phyloP scores from a whole-genome alignment of 2,888 invertebrate species.

The Drosophila paranaensis region DNA sequence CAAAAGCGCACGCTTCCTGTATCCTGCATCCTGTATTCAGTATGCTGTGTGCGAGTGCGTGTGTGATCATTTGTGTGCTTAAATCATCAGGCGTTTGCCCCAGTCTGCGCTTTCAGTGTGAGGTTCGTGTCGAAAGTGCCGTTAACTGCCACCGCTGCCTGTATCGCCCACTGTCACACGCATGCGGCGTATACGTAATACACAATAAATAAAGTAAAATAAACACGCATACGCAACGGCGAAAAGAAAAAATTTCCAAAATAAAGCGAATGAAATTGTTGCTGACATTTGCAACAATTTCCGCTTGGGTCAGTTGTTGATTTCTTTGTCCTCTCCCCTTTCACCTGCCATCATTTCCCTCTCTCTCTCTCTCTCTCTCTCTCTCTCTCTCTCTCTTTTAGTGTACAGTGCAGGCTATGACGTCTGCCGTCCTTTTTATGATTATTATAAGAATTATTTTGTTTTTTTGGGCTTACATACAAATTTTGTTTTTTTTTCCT shows the following conservation, averaged over 20 bases:
- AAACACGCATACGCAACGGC: slow-evolving; percentile 43
- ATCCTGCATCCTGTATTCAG: slow-evolving; percentile 34
- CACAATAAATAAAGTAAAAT: slow-evolving; percentile 49
- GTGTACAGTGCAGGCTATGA: slow-evolving; percentile 50
- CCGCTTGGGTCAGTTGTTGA: slow-evolving; percentile 71
- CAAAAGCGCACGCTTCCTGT: slow-evolving; percentile 54
- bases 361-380: not conserved
- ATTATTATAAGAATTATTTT: slow-evolving; percentile 63
- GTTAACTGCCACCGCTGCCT: slow-evolving; percentile 39
- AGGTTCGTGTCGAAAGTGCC: slow-evolving; percentile 63
- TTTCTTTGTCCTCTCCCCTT: slow-evolving; percentile 21
- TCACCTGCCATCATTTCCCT: not conserved
- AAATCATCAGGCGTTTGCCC: slow-evolving; percentile 47
- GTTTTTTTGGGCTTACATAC: slow-evolving; percentile 11
- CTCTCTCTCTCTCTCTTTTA: slow-evolving; percentile 8
- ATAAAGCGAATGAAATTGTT: slow-evolving; percentile 37
- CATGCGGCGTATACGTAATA: slow-evolving; percentile 41
- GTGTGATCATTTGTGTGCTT: slow-evolving; percentile 22
- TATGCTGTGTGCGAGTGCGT: not conserved
- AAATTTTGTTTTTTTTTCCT: slow-evolving; percentile 14
- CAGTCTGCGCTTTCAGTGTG: slow-evolving; percentile 30
- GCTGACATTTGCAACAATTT: slow-evolving; percentile 79
- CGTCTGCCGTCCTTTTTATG: slow-evolving; percentile 62
- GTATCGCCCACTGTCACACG: slow-evolving; percentile 22
- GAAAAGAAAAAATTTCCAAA: not conserved